These are phyloP conservation scores for Serrognathus titanus DNA, from an alignment of 2,888 invertebrate species.

Conservation along the genomic window DNA sequence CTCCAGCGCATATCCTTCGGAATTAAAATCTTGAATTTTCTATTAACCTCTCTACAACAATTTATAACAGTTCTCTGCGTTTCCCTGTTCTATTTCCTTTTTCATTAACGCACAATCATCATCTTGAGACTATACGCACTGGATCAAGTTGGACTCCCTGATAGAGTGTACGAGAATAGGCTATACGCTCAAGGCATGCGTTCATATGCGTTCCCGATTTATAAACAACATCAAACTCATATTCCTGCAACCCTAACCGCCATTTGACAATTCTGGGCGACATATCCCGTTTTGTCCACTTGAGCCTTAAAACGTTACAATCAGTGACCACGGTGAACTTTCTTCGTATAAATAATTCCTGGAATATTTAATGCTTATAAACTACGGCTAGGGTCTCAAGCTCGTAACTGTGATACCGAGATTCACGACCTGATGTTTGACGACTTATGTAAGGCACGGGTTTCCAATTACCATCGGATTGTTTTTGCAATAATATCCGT, in stretches of 20 bases:
- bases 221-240: constrained; percentile 23
- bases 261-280: constrained; percentile 10
- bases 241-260: constrained; percentile 19
- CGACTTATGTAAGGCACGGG: constrained; percentile 33
- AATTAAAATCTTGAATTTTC: no score
- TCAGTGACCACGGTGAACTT: constrained; percentile 19
- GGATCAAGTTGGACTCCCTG: no score
- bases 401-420: constrained; percentile 24
- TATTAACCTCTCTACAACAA: no score
- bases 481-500: constrained; percentile 34
- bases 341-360: constrained; percentile 22
- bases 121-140: no score
- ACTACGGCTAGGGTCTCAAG: constrained; percentile 29
- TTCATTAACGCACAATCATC: no score
- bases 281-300: constrained; percentile 6
- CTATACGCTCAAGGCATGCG: no score
- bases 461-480: constrained; percentile 24
- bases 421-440: constrained; percentile 31
- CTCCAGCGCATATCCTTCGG: no score
- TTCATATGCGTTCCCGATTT: constrained; percentile 18
- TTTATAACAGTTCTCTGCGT: no score
- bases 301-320: constrained; percentile 11
- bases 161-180: no score
- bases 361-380: constrained; percentile 13
- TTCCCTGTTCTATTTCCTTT: no score